A percentile compares a stretch with the other conserved stretches of the same genome.
Conservation (phyloP, 2,888 invertebrate genomes). For the Melieria picta region DNA sequence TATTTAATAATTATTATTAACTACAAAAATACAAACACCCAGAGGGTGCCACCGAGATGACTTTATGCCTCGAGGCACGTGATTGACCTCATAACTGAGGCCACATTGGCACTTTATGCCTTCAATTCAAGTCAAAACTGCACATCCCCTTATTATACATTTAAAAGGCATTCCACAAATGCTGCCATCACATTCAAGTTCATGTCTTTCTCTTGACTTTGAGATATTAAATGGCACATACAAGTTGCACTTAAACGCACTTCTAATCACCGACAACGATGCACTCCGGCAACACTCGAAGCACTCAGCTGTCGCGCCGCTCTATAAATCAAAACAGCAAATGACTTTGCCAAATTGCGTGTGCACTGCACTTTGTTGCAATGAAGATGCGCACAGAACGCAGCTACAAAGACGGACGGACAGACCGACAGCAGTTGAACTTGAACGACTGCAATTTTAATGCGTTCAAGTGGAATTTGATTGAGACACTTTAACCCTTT, state of each 20-base stretch:
- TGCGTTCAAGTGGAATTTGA: slow-evolving; percentile 7
- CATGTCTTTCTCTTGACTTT: slow-evolving; percentile 27
- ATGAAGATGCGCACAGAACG: slow-evolving; percentile 28
- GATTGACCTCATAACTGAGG: too few relatives aligned
- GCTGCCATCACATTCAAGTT: neutral
- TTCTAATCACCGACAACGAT: neutral
- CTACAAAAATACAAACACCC: too few relatives aligned
- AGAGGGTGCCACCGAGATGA: too few relatives aligned
- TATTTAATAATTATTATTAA: too few relatives aligned
- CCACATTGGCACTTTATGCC: too few relatives aligned
- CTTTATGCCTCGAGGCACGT: too few relatives aligned
- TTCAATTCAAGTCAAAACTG: too few relatives aligned
- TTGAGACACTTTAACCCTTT: slow-evolving; percentile 6
- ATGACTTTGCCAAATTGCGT: neutral
- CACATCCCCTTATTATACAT: too few relatives aligned
- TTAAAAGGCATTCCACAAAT: too few relatives aligned
- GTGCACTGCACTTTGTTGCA: slow-evolving; percentile 4
- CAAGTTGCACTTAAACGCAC: slow-evolving; percentile 5
- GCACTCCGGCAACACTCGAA: too few relatives aligned
- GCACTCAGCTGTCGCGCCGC: too few relatives aligned
- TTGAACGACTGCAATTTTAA: slow-evolving; percentile 22
- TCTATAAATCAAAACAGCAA: slow-evolving; percentile 28
- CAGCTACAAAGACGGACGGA: neutral
- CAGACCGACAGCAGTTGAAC: slow-evolving; percentile 8
- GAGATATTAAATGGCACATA: slow-evolving; percentile 6